Evolutionary conservation across 35 echinoderm and acorn worm species (phyloP).

Genomic region (Strongylocentrotus purpuratus): DNA sequence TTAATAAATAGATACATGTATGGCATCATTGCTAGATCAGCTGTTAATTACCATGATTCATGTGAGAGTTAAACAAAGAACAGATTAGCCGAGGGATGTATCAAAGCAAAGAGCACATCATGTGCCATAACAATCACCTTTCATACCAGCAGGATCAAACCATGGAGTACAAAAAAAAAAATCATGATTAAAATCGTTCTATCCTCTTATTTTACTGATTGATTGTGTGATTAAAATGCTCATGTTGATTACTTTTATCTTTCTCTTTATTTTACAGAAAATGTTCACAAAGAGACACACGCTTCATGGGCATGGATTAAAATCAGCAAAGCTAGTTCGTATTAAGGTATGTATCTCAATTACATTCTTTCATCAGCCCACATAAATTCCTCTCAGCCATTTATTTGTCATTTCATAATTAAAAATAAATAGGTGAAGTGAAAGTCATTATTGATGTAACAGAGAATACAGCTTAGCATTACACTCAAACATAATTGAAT

Average conservation of each 20-base stretch:
- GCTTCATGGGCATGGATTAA: conserved; percentile 59
- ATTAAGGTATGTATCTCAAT: conserved; percentile 55
- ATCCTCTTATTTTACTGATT: background rate
- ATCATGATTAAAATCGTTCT: background rate
- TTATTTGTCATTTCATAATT: too few relatives aligned
- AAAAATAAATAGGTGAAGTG: too few relatives aligned
- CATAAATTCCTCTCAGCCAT: background rate
- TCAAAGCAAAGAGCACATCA: background rate
- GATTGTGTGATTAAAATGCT: background rate
- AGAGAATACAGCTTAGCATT: too few relatives aligned
- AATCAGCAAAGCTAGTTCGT: conserved; percentile 63
- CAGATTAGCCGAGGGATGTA: background rate
- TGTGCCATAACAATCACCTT: background rate
- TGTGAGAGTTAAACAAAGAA: background rate
- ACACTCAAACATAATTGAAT: too few relatives aligned
- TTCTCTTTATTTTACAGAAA: conserved; percentile 52
- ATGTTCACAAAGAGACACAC: conserved; percentile 59
- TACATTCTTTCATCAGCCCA: background rate
- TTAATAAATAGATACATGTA: background rate
- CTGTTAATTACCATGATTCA: background rate
- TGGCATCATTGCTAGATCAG: background rate
- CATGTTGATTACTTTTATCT: conserved; percentile 14
- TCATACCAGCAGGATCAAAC: background rate
- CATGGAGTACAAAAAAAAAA: background rate
- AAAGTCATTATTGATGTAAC: too few relatives aligned